These are phyloP conservation scores for Yponomeuta malinellus DNA, from an alignment of 2,888 invertebrate genomes.

Conservation along the genomic window DNA sequence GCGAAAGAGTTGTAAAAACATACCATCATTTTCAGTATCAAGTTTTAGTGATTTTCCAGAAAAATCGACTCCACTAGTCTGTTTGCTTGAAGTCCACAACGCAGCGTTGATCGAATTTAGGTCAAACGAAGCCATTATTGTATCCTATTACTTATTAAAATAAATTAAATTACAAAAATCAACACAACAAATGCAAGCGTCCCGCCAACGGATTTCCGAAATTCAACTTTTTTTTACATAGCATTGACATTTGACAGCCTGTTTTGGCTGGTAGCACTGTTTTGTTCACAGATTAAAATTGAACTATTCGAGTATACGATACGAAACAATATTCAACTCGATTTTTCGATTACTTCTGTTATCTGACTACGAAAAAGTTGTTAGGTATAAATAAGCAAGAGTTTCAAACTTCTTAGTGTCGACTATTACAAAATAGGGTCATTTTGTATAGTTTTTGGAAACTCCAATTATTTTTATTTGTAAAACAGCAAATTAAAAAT, in stretches of 20 bases:
- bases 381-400: too few species aligned
- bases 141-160: not conserved
- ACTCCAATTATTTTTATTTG: too few species aligned
- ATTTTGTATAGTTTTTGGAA: too few species aligned
- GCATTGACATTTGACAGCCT: not conserved
- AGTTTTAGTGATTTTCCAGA: slow-evolving; percentile 87
- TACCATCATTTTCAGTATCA: slow-evolving; percentile 87
- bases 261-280: not conserved
- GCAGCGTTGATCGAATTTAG: slow-evolving; percentile 72
- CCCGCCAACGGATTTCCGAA: slow-evolving; percentile 14
- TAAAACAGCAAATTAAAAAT: too few species aligned
- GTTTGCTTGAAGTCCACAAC: slow-evolving; percentile 57
- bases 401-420: too few species aligned
- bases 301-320: too few species aligned
- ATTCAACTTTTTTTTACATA: slow-evolving; percentile 2
- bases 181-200: not conserved
- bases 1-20: slow-evolving; percentile 27
- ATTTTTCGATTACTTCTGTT: too few species aligned
- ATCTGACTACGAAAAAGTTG: too few species aligned
- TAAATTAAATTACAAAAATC: slow-evolving; percentile 18
- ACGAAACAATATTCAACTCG: too few species aligned
- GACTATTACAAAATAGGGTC: too few species aligned
- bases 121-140: slow-evolving; percentile 67
- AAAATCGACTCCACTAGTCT: slow-evolving; percentile 83
- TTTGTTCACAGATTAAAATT: not conserved